These are phyloP conservation scores for Rhinogobio ventralis DNA, from an alignment of 2,797 vertebrate species.

Conservation along the genomic window DNA sequence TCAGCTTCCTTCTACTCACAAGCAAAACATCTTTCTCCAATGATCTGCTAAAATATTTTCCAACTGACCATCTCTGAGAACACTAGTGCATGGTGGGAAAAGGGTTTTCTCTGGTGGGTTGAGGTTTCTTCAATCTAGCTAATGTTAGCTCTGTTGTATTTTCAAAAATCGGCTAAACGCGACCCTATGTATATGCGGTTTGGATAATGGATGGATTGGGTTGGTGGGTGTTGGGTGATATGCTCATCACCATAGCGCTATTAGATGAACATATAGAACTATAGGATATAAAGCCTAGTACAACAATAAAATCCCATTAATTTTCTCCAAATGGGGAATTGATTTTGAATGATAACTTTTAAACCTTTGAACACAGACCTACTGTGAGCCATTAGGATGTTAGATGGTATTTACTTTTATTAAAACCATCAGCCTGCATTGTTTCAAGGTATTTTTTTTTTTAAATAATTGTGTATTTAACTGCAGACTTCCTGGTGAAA, in stretches of 20 bases:
- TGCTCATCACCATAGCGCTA: not conserved
- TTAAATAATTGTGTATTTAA: not conserved
- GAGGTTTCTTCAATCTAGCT: not conserved
- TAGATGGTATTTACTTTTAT: not conserved
- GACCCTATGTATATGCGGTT: too few species aligned
- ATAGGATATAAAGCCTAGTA: too few species aligned
- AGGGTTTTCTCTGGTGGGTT: not conserved
- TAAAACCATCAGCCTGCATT: not conserved
- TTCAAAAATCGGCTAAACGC: not conserved
- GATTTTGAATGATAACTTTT: not conserved
- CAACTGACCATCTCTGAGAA: not conserved
- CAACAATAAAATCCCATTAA: not conserved
- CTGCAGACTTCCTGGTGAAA: not conserved
- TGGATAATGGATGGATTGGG: not conserved
- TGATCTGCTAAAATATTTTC: not conserved
- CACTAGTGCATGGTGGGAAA: not conserved
- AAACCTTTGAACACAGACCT: not conserved
- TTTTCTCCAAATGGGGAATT: not conserved
- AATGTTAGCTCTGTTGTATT: not conserved
- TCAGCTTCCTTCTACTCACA: not conserved
- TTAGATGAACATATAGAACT: not conserved
- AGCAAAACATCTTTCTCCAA: not conserved
- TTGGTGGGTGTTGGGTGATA: not conserved
- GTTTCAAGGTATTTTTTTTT: not conserved
- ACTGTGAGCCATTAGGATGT: not conserved